Evolutionary conservation across 1,140 invertebrate genomes (phyloP), one percentile per base, ranked within the genome.

Genomic region (Drosophila obscura): DNA sequence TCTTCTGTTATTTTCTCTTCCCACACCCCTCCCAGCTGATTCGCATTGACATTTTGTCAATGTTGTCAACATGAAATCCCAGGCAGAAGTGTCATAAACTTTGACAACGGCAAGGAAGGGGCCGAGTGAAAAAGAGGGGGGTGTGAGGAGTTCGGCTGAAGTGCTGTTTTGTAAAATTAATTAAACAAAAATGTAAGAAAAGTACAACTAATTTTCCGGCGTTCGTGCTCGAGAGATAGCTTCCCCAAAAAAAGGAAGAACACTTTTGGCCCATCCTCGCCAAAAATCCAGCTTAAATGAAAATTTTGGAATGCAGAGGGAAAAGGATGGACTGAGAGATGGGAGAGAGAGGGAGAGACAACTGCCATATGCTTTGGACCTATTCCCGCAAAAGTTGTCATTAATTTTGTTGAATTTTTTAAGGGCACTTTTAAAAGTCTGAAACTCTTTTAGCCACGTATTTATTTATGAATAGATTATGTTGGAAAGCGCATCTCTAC

Each of bases 161-260:
- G 72, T 35, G 26, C 66, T 56, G 44, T 48, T 66, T 61, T 88
- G 82, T 79, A 87, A 87, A 87, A 87, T 87, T 87, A 87, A 87
- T 87, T 87, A 87, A 87, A 87, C 83, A 88, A 88, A 87, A 87
- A 88, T 88, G 75, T 87, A 76, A 88, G 82, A 69, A 76, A 73
- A 73, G 83, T 76, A 82, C 82, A 88, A 79, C 82, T 82, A 82
- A 88, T 87, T 82, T 85, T 79, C 77, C 78, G 77, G 60, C 71
- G 68, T 76, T 78, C 78, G 56, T 72, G 75, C 73, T 84, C 60
- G 44, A 68, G 59, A 64, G 55, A 80, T 71, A 57, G 52, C 43
- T 55, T 50, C 50, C 11, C 11, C 35, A 13, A 43, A 41, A 68
- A 48, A 19, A 4, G 24, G 41, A 19, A 44, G 35, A 24, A 13